phyloP scores from a whole-genome alignment of 2,113 vertebrate species.

The Dicaeum eximium region DNA sequence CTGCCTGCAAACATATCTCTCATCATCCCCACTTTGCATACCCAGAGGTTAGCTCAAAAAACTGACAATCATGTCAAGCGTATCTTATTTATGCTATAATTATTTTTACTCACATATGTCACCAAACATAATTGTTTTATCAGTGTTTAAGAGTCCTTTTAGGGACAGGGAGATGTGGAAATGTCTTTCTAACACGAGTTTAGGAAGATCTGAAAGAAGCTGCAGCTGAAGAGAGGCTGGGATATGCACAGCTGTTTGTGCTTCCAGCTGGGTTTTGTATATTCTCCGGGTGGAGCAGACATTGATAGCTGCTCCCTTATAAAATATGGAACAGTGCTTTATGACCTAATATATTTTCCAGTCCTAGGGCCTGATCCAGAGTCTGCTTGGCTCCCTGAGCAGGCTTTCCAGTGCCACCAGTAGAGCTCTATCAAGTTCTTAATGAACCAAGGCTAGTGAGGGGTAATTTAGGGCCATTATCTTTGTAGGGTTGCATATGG shows the following conservation, averaged over 20 bases:
- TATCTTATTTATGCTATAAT: conserved; percentile 5
- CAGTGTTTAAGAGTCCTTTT: not conserved
- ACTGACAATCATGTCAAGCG: not conserved
- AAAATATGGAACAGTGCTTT: conserved; percentile 48
- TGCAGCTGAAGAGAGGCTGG: not conserved
- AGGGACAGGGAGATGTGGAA: not conserved
- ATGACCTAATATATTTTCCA: conserved; percentile 47
- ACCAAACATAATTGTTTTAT: not conserved
- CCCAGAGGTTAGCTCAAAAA: not conserved
- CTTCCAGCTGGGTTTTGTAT: conserved; percentile 32
- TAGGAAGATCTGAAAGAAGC: conserved; percentile 8
- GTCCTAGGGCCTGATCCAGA: conserved; percentile 3
- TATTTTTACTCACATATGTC: conserved; percentile 9
- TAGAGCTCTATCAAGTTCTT: not conserved
- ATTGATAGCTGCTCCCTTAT: conserved; percentile 29
- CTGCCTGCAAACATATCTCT: not conserved
- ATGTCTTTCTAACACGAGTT: not conserved
- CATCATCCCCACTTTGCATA: not conserved
- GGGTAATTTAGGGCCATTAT: conserved; percentile 50
- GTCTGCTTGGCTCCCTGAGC: not conserved
- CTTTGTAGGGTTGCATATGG: conserved; percentile 23
- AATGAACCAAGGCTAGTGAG: conserved; percentile 5
- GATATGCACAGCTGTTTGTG: not conserved
- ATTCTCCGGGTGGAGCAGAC: not conserved
- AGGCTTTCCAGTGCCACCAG: not conserved